Conservation (phyloP, 2,797 vertebrate species). For the Geotria australis region DNA sequence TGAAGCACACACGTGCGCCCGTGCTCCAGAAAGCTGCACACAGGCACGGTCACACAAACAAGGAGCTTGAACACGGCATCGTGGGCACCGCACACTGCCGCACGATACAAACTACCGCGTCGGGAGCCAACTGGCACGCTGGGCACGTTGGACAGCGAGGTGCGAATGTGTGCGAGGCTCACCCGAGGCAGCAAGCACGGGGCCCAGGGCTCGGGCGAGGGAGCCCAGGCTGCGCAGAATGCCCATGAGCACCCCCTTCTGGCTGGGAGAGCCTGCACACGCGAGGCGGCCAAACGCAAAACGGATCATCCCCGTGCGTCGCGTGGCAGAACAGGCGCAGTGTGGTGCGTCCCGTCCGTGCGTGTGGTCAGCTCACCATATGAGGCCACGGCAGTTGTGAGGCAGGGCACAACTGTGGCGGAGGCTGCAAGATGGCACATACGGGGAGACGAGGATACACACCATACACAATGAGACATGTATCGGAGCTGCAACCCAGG, state of each 20-base stretch:
- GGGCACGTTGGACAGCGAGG: too few species aligned
- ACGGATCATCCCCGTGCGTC: neutral
- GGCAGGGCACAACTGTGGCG: slow-evolving; percentile 58
- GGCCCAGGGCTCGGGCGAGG: slow-evolving; percentile 55
- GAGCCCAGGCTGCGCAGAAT: slow-evolving; percentile 66
- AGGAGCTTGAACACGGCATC: too few species aligned
- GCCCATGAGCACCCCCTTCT: slow-evolving; percentile 83
- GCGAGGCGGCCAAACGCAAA: neutral
- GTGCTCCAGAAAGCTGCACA: slow-evolving; percentile 59
- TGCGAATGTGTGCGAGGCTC: neutral
- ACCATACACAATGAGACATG: too few species aligned
- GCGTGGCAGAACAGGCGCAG: neutral
- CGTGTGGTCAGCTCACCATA: slow-evolving; percentile 24
- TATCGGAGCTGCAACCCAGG: too few species aligned
- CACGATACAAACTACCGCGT: too few species aligned
- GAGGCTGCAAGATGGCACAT: slow-evolving; percentile 24
- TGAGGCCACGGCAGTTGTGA: slow-evolving; percentile 54
- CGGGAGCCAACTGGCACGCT: too few species aligned
- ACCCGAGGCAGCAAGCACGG: slow-evolving; percentile 47
- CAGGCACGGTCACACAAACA: neutral
- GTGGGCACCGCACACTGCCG: too few species aligned
- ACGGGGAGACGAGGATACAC: too few species aligned
- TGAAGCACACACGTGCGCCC: slow-evolving; percentile 41
- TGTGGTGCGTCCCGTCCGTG: neutral
- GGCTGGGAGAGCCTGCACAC: slow-evolving; percentile 28